Base-by-base conservation (phyloP, 2,113 vertebrate genomes). In the Ochotona curzoniae region DNA sequence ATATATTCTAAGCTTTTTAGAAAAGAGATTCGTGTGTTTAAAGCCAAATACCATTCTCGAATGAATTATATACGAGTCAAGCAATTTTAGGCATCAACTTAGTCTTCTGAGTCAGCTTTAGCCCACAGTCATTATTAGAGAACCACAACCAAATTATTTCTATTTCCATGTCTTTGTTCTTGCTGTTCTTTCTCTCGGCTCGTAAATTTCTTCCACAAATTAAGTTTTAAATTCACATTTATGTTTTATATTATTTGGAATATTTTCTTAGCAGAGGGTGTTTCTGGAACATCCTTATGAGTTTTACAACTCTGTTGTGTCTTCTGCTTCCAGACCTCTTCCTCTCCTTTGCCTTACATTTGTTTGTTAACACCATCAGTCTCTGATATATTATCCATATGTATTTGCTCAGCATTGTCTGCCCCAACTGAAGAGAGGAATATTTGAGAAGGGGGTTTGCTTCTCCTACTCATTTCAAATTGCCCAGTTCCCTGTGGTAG, bases 21-120 rank as follows among this genome's bases (percentile, higher is more conserved):
- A 51, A 89, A 89, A 92, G 54, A 10, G 30, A 60, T 54, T 93
- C 63, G 63, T 81, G 74, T 74, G 80, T 85, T 92, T 51, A 78
- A 80, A 69, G 49, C 73, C 51, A 86, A 73, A 79, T 61, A 20
- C 26, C 35, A 81, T 61, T 49, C 70, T 32, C 44, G 28, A 93
- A 82, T 54, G 57, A 87, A 83, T 91, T 89, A 61, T 0, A 15
- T 11, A 51, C 57, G 28, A 94, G 44, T 81, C 81, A 57, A 69
- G 15, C 21, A 83, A 67, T 73, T 76, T 83, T 86, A 83, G 85
- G 64, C 73, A 75, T 63, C 35, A 79, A 9, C 8, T 83, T 67
- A 78, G 51, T 79, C 28, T 90, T 90, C 35, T 49, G 35, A n/a
- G 9, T 57, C 32, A 80, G 66, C 25, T 64, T 44, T 47, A 70